Conservation (phyloP, 2,797 vertebrate genomes). For the Streptopelia turtur region DNA sequence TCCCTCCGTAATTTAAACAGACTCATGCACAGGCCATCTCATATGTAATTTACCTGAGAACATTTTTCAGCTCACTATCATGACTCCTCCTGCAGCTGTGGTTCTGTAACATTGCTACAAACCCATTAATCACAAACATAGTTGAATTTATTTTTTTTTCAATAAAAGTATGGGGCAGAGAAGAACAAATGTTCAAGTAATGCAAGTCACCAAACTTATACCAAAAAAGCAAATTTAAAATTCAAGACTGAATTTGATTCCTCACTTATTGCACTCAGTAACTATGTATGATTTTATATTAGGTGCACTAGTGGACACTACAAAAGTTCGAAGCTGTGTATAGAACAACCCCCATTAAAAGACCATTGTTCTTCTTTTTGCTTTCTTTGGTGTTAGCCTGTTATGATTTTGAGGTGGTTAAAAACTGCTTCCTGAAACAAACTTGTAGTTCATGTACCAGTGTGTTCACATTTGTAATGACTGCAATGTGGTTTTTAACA, state of each 20-base stretch:
- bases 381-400: background rate
- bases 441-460: background rate
- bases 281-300: background rate
- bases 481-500: background rate
- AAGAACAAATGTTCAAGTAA: background rate
- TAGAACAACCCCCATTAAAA: background rate
- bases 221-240: background rate
- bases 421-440: background rate
- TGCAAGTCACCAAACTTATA: background rate
- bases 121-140: background rate
- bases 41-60: background rate
- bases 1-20: background rate
- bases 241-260: background rate
- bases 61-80: background rate
- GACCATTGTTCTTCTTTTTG: background rate
- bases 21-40: background rate
- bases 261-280: background rate
- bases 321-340: background rate
- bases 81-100: rapidly evolving
- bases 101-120: background rate
- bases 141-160: background rate
- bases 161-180: background rate
- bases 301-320: background rate
- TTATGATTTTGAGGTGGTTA: background rate
- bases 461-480: background rate